Evolutionary conservation across 2,888 invertebrate genomes (phyloP), one percentile per base, ranked within the genome.

Genomic region (Hypsopygia costalis): DNA sequence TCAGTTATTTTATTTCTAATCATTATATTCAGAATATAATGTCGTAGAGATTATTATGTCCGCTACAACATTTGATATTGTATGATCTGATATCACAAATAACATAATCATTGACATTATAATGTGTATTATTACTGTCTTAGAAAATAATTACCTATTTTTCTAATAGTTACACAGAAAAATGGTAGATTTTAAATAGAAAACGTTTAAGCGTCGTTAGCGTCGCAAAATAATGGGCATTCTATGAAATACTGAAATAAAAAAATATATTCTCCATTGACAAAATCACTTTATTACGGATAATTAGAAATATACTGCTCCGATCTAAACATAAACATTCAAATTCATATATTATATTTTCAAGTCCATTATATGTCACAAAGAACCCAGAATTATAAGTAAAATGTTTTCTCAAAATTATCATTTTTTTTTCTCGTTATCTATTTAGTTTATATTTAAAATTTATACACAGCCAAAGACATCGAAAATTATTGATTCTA

Each of bases 391-490:
- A 75, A 66, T 54, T 69, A 68, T 63, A 66, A 73, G 71, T 75
- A 83, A 83, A 81, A 74, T 71, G 60, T 60, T 78, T 73, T 85
- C 81, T 85, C 83, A 83, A 87, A 87, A 88, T 83, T 81, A 83
- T 74, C 32, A 56, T 51, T 63, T 72, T 67, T 68, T 65, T 65
- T 60, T 59, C 52, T 69, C 72, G 58, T 67, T 63, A 64, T 68
- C 66, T 62, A 48, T 69, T 65, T 64, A 65, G 51, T 68, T 72
- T 80, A 76, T 70, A 77, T 81, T 34, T 77, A 74, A 78, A 79
- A 76, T 79, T 78, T 81, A 81, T 79, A 87, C 87, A 88, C 87
- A 88, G 88, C 87, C 88, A 82, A 86, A 85, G 73, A 85, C 83
- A 86, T 82, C 79, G 65, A 81, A 82, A 83, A 81, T 77, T 79